These are phyloP conservation scores for Phanerotoma sp. DNA, from an alignment of 2,888 invertebrate genomes.

Conservation along the genomic window DNA sequence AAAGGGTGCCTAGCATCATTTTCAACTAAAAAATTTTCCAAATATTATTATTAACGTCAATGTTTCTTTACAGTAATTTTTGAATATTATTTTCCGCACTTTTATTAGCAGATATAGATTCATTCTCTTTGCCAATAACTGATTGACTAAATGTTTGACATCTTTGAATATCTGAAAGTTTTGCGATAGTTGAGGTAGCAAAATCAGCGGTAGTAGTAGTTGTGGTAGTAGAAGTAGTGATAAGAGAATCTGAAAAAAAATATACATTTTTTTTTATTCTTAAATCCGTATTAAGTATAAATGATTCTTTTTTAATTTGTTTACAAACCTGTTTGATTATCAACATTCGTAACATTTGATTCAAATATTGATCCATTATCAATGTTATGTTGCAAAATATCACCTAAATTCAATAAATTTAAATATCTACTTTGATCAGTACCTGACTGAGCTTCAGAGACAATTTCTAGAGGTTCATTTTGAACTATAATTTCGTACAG, in stretches of 20 bases:
- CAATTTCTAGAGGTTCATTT: slow-evolving; percentile 3
- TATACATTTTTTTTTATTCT: neutral
- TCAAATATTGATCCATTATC: neutral
- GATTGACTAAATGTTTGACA: slow-evolving; percentile 9
- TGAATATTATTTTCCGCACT: neutral
- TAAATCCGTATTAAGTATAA: neutral
- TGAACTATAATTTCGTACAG: slow-evolving; percentile 2
- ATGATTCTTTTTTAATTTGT: slow-evolving; percentile 1
- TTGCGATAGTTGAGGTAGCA: neutral
- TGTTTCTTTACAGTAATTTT: slow-evolving; percentile 1
- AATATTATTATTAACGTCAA: slow-evolving; percentile 2
- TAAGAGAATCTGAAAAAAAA: slow-evolving; percentile 2
- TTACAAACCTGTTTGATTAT: slow-evolving; percentile 7
- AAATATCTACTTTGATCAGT: slow-evolving; percentile 4
- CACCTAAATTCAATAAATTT: slow-evolving; percentile 1
- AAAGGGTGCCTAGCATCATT: slow-evolving; percentile 6
- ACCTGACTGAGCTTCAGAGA: slow-evolving; percentile 8
- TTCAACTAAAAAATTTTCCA: slow-evolving; percentile 1
- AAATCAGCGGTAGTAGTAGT: slow-evolving; percentile 4
- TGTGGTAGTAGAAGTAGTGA: neutral
- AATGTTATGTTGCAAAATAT: slow-evolving; percentile 4
- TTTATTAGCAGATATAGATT: slow-evolving; percentile 6
- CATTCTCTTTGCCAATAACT: slow-evolving; percentile 7
- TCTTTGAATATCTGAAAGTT: slow-evolving; percentile 2
- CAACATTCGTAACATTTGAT: neutral